These are phyloP conservation scores for Tetrao urogallus DNA, from an alignment of 2,113 vertebrate genomes.

Conservation along the genomic window DNA sequence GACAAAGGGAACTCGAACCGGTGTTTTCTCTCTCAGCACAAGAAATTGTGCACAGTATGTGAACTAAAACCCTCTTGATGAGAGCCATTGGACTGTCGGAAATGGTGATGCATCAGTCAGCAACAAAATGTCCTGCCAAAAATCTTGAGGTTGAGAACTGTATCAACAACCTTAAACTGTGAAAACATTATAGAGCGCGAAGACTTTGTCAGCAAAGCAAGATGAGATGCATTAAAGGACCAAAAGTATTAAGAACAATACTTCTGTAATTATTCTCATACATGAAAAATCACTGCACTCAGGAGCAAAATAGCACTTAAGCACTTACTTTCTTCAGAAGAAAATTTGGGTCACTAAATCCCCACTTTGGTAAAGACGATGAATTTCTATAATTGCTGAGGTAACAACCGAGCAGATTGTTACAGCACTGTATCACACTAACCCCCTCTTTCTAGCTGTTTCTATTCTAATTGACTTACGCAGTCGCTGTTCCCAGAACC, in stretches of 20 bases:
- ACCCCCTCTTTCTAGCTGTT: neutral
- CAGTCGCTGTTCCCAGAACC: neutral
- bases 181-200: neutral
- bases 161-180: neutral
- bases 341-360: neutral
- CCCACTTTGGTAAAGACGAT: neutral
- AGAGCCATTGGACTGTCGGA: neutral
- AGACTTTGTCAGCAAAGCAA: neutral
- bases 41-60: accelerated
- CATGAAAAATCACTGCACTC: neutral
- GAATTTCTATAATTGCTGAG: neutral
- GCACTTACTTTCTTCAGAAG: neutral
- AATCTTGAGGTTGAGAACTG: neutral
- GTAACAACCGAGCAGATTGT: neutral
- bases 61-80: accelerated
- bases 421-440: neutral
- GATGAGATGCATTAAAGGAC: neutral
- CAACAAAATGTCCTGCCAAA: neutral
- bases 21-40: accelerated
- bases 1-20: neutral
- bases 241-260: neutral
- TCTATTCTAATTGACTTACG: neutral
- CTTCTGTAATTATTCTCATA: neutral
- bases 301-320: neutral
- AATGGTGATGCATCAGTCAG: neutral